These are phyloP conservation scores for Drosophila tsacasi DNA, from an alignment of 1,140 invertebrate genomes.

Conservation along the genomic window DNA sequence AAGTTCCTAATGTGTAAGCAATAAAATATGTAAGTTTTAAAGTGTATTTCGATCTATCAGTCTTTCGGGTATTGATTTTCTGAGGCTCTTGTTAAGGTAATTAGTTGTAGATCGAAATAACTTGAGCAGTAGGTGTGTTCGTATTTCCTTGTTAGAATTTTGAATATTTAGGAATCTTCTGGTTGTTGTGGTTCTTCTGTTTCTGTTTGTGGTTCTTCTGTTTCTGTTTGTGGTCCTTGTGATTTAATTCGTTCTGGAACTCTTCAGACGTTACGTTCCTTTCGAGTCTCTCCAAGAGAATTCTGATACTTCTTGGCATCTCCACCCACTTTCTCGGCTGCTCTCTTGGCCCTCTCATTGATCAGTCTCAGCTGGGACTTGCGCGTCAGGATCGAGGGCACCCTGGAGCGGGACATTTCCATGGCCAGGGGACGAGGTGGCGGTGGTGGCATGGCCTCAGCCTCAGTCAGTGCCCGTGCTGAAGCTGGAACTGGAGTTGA, in stretches of 20 bases:
- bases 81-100: too few relatives aligned
- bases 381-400: constrained; percentile 24
- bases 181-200: too few relatives aligned
- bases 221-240: too few relatives aligned
- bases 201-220: too few relatives aligned
- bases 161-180: neutral
- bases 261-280: neutral
- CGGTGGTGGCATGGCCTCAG: neutral
- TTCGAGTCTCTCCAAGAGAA: neutral
- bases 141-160: neutral
- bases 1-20: neutral
- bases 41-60: neutral
- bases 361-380: constrained; percentile 7
- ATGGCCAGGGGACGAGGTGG: neutral
- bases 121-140: neutral
- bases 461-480: neutral
- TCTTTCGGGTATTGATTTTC: too few relatives aligned
- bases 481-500: neutral
- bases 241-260: too few relatives aligned
- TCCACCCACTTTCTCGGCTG: neutral
- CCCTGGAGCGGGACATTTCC: neutral
- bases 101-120: too few relatives aligned
- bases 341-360: neutral
- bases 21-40: neutral
- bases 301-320: too few relatives aligned